Conservation (phyloP, 2,113 vertebrate species). For the Hyaena hyaena region DNA sequence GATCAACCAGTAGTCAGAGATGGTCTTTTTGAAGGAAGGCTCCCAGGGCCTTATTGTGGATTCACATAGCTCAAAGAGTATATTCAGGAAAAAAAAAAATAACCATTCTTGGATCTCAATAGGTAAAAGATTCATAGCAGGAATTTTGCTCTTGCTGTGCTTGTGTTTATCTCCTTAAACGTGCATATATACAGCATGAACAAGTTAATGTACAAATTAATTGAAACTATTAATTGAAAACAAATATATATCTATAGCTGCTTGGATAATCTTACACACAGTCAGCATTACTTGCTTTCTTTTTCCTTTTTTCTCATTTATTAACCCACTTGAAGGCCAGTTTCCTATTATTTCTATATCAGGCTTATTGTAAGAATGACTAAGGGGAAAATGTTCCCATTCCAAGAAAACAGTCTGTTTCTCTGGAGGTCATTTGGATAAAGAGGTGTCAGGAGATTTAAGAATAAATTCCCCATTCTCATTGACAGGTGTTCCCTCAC, state of each 20-base stretch:
- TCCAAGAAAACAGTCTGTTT: slow-evolving; percentile 21
- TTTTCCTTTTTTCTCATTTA: not conserved
- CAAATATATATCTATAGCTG: not conserved
- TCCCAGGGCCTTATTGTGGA: not conserved
- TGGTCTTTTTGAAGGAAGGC: slow-evolving; percentile 14
- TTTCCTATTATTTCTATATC: slow-evolving; percentile 26
- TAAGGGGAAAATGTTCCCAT: not conserved
- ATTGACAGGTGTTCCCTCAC: not conserved
- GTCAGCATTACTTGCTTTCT: not conserved
- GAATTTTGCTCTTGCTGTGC: not conserved
- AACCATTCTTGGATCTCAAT: not conserved
- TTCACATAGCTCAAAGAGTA: not conserved
- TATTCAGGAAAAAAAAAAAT: not conserved
- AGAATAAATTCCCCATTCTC: not conserved
- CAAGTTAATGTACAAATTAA: slow-evolving; percentile 38
- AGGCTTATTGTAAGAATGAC: not conserved
- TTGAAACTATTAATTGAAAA: slow-evolving; percentile 39
- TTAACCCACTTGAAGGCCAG: not conserved
- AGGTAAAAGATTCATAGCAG: not conserved
- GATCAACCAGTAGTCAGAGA: not conserved
- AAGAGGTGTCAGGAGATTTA: slow-evolving; percentile 13
- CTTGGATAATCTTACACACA: not conserved
- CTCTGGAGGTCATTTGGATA: not conserved
- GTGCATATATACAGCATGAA: not conserved
- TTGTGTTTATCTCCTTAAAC: slow-evolving; percentile 10